phyloP scores from a whole-genome alignment of 2,113 vertebrate genomes.

The Campylorhamphus procurvoides region DNA sequence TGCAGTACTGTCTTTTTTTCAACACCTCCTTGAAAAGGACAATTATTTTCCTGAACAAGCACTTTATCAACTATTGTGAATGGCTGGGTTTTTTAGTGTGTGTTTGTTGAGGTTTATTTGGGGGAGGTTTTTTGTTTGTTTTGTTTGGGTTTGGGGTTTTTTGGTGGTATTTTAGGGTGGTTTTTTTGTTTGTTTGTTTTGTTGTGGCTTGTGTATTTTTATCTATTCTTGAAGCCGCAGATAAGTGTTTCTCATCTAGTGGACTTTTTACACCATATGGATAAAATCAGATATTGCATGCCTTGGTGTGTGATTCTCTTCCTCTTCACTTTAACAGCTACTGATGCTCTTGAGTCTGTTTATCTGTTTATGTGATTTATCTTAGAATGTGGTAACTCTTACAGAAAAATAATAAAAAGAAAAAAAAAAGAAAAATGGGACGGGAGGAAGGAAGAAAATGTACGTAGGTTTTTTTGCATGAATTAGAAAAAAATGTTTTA shows the following conservation, averaged over 20 bases:
- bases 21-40: not conserved
- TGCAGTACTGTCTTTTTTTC: not conserved
- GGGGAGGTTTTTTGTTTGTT: no score
- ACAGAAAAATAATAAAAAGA: not conserved
- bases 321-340: not conserved
- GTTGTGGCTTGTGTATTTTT: not conserved
- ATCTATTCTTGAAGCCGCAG: constrained; percentile 23
- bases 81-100: not conserved
- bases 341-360: not conserved
- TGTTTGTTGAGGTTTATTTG: not conserved
- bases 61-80: not conserved
- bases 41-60: constrained; percentile 12
- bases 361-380: not conserved
- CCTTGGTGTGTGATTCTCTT: not conserved
- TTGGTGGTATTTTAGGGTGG: no score
- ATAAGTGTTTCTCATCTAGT: not conserved
- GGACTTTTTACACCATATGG: not conserved
- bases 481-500: not conserved
- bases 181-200: not conserved
- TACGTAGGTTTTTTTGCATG: not conserved
- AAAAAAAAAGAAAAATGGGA: not conserved
- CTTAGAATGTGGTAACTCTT: not conserved
- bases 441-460: not conserved
- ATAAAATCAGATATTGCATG: not conserved
- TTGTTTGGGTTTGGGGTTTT: not conserved